Conservation (phyloP, 37 sponge, comb jelly and placozoan species). For the Beroe forskalii region DNA sequence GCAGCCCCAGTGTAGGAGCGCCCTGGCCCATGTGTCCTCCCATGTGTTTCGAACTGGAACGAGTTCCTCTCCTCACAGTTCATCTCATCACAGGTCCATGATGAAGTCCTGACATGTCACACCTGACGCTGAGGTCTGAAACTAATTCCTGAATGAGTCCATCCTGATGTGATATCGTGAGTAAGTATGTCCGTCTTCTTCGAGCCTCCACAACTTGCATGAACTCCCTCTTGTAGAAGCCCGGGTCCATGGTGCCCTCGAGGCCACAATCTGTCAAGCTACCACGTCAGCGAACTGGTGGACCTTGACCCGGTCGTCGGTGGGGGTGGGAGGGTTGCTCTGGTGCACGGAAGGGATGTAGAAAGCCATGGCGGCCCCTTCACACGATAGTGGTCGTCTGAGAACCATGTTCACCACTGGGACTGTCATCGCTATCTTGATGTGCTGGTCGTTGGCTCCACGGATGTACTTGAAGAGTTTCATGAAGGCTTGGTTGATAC, state of each 20-base stretch:
- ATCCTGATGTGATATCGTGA: not conserved
- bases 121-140: not conserved
- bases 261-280: not conserved
- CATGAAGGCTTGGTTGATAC: not conserved
- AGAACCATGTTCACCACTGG: not conserved
- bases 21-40: too few relatives aligned
- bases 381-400: not conserved
- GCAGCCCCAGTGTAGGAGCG: too few relatives aligned
- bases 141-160: not conserved
- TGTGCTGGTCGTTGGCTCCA: not conserved
- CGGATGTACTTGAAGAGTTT: conserved; percentile 38
- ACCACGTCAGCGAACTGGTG: not conserved
- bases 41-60: too few relatives aligned
- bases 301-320: not conserved
- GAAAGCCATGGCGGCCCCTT: not conserved
- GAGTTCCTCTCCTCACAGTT: not conserved
- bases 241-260: not conserved
- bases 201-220: not conserved
- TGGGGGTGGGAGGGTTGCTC: not conserved
- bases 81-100: too few relatives aligned
- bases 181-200: not conserved
- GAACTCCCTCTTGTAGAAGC: not conserved
- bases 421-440: not conserved
- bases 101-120: too few relatives aligned
- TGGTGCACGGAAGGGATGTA: conserved; percentile 16